These are phyloP conservation scores for Andricus quercusramuli DNA, from an alignment of 2,888 invertebrate species.

Conservation along the genomic window DNA sequence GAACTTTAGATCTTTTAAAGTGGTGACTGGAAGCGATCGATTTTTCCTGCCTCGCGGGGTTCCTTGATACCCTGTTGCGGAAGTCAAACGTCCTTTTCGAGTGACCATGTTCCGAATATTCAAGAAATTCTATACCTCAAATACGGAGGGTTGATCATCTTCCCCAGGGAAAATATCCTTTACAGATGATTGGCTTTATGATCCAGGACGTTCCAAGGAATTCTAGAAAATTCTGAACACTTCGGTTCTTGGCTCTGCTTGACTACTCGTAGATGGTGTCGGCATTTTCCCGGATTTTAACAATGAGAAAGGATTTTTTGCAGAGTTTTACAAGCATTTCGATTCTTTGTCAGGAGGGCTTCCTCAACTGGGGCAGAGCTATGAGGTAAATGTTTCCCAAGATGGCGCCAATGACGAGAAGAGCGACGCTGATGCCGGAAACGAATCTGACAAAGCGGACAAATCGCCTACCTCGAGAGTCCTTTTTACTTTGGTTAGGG, in stretches of 20 bases:
- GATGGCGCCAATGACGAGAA: conserved; percentile 72
- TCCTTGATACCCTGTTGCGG: conserved; percentile 9
- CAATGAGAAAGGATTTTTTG: conserved; percentile 74
- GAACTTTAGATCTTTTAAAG: conserved; percentile 17
- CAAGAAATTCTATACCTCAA: neutral
- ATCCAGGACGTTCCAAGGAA: neutral
- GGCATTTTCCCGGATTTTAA: conserved; percentile 73
- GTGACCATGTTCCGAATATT: neutral
- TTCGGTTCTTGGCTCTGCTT: neutral
- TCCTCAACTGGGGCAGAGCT: conserved; percentile 72
- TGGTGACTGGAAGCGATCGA: neutral
- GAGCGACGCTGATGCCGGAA: conserved; percentile 73
- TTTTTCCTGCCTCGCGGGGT: neutral
- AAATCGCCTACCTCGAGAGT: conserved; percentile 73
- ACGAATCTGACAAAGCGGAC: conserved; percentile 74
- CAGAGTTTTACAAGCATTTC: conserved; percentile 74
- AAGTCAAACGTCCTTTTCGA: neutral
- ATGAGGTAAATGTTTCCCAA: conserved; percentile 76
- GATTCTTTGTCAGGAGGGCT: conserved; percentile 75
- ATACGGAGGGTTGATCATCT: neutral
- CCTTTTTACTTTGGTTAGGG: conserved; percentile 75
- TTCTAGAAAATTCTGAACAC: neutral
- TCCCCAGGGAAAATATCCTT: neutral
- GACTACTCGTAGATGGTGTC: conserved; percentile 73
- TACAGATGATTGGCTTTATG: neutral